These are phyloP conservation scores for Neuroterus valhalla DNA, from an alignment of 1,140 invertebrate species.

Conservation along the genomic window DNA sequence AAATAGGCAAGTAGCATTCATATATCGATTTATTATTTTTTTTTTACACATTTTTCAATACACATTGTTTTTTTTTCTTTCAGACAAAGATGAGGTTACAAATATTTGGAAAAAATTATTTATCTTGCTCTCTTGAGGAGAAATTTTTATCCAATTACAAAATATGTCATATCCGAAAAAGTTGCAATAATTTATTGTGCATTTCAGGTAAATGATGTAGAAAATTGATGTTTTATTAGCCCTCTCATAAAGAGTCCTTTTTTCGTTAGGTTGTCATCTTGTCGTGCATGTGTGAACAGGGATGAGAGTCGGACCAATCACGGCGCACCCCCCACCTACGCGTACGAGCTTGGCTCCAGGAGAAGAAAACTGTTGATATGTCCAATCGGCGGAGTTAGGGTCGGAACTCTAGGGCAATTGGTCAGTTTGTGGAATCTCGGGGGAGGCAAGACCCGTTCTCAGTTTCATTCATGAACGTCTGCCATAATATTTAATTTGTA, in stretches of 20 bases:
- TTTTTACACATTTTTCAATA: no score
- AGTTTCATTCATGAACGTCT: slow-evolving; percentile 72
- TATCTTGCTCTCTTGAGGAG: no score
- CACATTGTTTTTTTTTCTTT: no score
- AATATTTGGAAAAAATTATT: no score
- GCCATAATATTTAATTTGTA: slow-evolving; percentile 70
- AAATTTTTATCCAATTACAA: no score
- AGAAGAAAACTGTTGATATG: background rate
- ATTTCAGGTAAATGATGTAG: no score
- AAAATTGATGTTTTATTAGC: no score
- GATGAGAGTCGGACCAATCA: slow-evolving; percentile 20
- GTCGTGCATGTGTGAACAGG: background rate
- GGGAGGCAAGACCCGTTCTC: slow-evolving; percentile 61
- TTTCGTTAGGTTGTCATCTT: background rate
- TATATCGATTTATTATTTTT: no score
- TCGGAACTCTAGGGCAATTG: slow-evolving; percentile 45
- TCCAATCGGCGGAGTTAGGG: slow-evolving; percentile 32
- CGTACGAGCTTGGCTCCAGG: slow-evolving; percentile 14
- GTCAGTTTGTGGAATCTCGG: slow-evolving; percentile 52
- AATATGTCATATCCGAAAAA: no score
- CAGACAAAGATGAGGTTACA: no score
- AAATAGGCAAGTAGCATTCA: no score
- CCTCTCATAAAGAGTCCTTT: background rate
- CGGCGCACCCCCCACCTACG: slow-evolving; percentile 29
- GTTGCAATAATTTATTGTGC: no score